A percentile compares a stretch with the other conserved stretches of the same genome.
Evolutionary conservation across 2,888 invertebrate species (phyloP).

Genomic region (Julus scanicus): DNA sequence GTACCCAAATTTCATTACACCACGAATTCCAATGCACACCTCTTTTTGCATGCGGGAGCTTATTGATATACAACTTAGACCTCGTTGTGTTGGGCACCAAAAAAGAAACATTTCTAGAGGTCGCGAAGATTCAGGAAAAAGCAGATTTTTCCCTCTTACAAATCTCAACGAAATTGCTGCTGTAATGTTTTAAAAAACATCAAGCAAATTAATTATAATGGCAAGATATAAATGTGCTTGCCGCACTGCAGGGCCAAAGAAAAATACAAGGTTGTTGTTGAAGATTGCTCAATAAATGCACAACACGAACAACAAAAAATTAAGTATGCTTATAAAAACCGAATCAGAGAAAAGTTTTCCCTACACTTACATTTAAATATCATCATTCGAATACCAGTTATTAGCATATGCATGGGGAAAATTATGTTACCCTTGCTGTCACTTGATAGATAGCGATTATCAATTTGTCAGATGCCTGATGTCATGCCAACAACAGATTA

Average conservation of each 20-base stretch:
- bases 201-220: constrained; percentile 2
- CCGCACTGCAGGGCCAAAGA: neutral
- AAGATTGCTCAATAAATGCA: neutral
- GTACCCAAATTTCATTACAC: constrained; percentile 1
- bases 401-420: too few species aligned
- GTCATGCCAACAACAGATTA: too few species aligned
- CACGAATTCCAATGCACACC: neutral
- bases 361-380: too few species aligned
- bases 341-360: too few species aligned
- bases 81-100: neutral
- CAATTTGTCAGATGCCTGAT: too few species aligned
- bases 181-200: neutral
- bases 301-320: too few species aligned
- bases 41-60: neutral
- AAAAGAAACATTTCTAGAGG: neutral
- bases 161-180: neutral
- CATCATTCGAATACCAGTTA: too few species aligned
- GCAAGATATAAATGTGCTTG: neutral
- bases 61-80: neutral
- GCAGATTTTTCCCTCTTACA: neutral
- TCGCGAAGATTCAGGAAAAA: neutral
- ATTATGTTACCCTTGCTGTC: too few species aligned
- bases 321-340: neutral
- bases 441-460: too few species aligned
- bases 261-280: neutral